Percentiles rank a stretch among this genome's conserved stretches.
Evolutionary conservation across 2,888 invertebrate genomes (phyloP).

Genomic region (Abrostola triplasia): DNA sequence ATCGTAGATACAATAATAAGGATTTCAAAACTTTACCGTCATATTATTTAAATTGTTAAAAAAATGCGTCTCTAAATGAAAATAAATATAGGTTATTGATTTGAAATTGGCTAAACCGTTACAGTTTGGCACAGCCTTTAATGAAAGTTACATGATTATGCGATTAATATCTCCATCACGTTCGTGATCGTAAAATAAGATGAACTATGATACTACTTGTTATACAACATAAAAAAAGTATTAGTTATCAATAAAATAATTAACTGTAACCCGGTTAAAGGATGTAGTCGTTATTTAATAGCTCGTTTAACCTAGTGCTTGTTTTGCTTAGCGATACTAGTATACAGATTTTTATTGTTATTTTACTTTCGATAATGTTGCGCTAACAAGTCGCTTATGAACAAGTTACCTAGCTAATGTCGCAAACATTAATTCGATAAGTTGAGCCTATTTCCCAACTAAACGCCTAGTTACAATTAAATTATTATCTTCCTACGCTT

Average conservation of each 20-base stretch:
- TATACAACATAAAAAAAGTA: slow-evolving; percentile 26
- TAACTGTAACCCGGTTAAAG: slow-evolving; percentile 6
- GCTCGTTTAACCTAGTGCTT: slow-evolving; percentile 7
- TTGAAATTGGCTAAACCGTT: too few relatives aligned
- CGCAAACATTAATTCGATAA: neutral
- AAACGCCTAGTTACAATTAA: too few relatives aligned
- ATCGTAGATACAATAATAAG: too few relatives aligned
- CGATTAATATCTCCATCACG: slow-evolving; percentile 34
- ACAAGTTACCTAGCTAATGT: neutral
- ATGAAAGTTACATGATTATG: slow-evolving; percentile 43
- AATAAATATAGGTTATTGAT: neutral
- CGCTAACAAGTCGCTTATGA: neutral
- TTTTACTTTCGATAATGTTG: slow-evolving; percentile 32
- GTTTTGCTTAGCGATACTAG: neutral
- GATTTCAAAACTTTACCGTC: too few relatives aligned
- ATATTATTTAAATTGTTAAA: too few relatives aligned
- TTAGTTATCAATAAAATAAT: slow-evolving; percentile 24
- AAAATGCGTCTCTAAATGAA: too few relatives aligned
- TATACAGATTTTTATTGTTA: slow-evolving; percentile 12
- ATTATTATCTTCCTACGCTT: too few relatives aligned
- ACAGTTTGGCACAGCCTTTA: slow-evolving; percentile 2
- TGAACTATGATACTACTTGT: slow-evolving; percentile 32
- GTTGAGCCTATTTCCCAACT: neutral
- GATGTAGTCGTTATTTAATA: slow-evolving; percentile 21
- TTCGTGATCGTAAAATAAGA: slow-evolving; percentile 37